Evolutionary conservation across 2,113 vertebrate genomes (phyloP), one percentile per base, ranked within the genome.

Genomic region (Scomber scombrus): DNA sequence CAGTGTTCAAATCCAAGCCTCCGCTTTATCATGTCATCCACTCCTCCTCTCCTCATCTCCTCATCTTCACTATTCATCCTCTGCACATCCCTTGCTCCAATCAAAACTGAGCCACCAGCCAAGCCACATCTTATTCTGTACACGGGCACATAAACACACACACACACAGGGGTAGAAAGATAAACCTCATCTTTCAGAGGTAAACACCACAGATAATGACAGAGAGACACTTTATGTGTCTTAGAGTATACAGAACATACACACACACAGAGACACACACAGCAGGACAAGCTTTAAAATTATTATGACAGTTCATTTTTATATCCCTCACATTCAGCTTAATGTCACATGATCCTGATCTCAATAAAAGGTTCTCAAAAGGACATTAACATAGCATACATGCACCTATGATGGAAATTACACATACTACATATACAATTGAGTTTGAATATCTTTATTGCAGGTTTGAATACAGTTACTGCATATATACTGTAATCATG

Each of bases 11-110:
- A 58, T 72, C 73, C 23, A 1, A 79, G 34, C 55, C 60, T 56
- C 43, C 13, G n/a, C 60, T 81, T 78, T 67, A 80, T 80, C 66
- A 50, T 78, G 62, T 66, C 77, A 60, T 51, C 80, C 65, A 63
- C 31, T 45, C 47, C 19, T n/a, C 52, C 62, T 65, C 51, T 65
- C 34, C 56, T 60, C 70, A 26, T 57, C 46, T 74, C n/a, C n/a
- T 47, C 56, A 61, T 56, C 31, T n/a, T n/a, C 34, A 69, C 46
- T 19, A 58, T 55, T 54, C 61, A 71, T 74, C 68, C 58, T 68
- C 80, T 58, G 21, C 16, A 26, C 18, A 57, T 66, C 26, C 7
- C 11, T 71, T 49, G 31, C 49, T 51, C 45, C 80, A 74, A 68
- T 84, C 56, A 68, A 73, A 81, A 64, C 11, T 49, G 56, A 66